Conservation (phyloP, 2,797 vertebrate genomes). For the Pampus argenteus region DNA sequence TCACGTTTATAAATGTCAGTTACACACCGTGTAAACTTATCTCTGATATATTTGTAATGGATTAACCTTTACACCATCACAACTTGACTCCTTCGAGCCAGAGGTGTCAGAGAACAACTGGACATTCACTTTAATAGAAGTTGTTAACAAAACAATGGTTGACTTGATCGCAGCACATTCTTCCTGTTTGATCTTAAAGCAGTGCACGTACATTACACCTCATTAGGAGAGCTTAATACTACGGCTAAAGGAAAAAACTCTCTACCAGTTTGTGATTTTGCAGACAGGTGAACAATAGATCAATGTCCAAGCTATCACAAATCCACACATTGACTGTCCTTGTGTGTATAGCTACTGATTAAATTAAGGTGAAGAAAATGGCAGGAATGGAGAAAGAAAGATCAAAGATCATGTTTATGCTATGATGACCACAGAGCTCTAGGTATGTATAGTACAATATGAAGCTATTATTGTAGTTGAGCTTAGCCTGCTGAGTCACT, state of each 20-base stretch:
- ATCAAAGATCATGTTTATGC: not conserved
- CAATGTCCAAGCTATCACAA: not conserved
- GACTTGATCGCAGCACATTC: constrained; percentile 50
- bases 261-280: not conserved
- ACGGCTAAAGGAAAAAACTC: constrained; percentile 30
- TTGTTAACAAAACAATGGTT: constrained; percentile 40
- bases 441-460: not conserved
- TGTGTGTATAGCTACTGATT: not conserved
- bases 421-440: not conserved
- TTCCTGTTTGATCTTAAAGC: constrained; percentile 58
- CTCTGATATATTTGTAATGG: not conserved
- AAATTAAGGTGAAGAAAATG: not conserved
- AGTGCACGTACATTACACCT: constrained; percentile 56
- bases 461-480: constrained; percentile 21
- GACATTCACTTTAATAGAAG: constrained; percentile 21
- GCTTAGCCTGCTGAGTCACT: constrained; percentile 51
- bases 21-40: not conserved
- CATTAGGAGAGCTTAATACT: constrained; percentile 49
- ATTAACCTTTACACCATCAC: not conserved
- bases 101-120: constrained; percentile 32
- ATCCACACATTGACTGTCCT: not conserved
- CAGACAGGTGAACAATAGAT: not conserved
- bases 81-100: constrained; percentile 13
- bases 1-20: not conserved
- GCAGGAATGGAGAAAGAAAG: no score